phyloP scores from a whole-genome alignment of 1,140 invertebrate species.

The Schlechtendalia chinensis region DNA sequence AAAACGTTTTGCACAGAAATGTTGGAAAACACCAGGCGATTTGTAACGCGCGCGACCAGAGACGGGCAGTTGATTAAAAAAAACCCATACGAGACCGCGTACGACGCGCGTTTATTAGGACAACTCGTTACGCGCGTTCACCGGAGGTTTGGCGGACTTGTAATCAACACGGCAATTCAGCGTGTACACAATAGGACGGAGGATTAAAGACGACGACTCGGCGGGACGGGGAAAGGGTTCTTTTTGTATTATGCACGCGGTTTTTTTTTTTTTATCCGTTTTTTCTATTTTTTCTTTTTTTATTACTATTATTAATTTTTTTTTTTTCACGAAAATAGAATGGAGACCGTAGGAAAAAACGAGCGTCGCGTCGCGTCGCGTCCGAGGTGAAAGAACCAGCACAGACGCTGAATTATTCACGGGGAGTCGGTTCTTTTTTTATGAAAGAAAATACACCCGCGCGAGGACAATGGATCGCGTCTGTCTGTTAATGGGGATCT shows the following conservation, averaged over 20 bases:
- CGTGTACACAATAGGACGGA: not conserved
- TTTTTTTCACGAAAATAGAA: constrained; percentile 1
- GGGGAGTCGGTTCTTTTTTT: constrained; percentile 25
- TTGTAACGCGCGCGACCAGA: too few species aligned
- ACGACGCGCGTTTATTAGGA: too few species aligned
- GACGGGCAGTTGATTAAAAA: too few species aligned
- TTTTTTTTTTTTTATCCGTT: not conserved
- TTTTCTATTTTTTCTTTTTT: too few species aligned
- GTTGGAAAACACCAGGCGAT: too few species aligned
- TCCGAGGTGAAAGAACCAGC: constrained; percentile 8
- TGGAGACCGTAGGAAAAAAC: too few species aligned
- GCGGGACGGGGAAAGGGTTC: not conserved
- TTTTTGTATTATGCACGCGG: not conserved
- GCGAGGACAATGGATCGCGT: not conserved
- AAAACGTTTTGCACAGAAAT: too few species aligned
- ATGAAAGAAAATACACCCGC: not conserved
- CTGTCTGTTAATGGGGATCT: not conserved
- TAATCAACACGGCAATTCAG: not conserved
- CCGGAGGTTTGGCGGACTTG: not conserved
- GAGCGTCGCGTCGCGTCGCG: not conserved
- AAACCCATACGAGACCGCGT: too few species aligned
- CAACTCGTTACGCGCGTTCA: too few species aligned
- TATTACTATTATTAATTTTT: not conserved
- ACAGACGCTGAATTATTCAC: constrained; percentile 26
- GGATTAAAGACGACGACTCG: not conserved